Base-by-base conservation (phyloP, 2,888 invertebrate species). In the Pandemis cinnamomeana region DNA sequence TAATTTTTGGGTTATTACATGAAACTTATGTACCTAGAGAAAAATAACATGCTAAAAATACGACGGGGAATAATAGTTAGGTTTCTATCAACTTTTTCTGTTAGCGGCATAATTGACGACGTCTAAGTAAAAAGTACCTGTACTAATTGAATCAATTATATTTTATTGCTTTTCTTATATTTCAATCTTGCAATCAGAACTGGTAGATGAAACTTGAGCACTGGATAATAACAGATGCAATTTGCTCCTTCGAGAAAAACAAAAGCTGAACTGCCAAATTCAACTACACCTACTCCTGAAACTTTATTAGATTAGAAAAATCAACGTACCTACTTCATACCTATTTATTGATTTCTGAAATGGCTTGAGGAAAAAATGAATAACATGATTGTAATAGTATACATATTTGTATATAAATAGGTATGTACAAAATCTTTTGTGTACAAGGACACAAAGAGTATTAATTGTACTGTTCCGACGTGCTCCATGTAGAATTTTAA, bases 391-490 rank as follows among this genome's bases (percentile, higher is more conserved):
- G 27, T 36, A 36, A 36, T 36, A 36, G 27, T 36, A 36, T 36
- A 36, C 20, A 20, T 20, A 20, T 20, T 20, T 20, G 20, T 20
- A 20, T 20, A 20, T 20, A 20, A 20, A 20, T 20, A 20, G 20
- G 27, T 36, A 36, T 13, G 36, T 51, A 51, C 51, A 8, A 20
- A 41, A 61, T 13, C 13, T n/a, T n/a, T 41, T n/a, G 82, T 76
- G 78, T 77, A 77, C 75, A 76, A 77, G 69, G 67, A 67, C 15
- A 71, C 51, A 62, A 55, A 77, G 80, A 64, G 80, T 81, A 86
- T 87, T 85, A 86, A 86, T 88, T 81, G 80, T 80, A 79, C 78
- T 80, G 80, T 84, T 84, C 83, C 11, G 55, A 6, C 83, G 77
- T 63, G 75, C 77, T 78, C 78, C 78, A 80, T 73, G 79, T 75